Base-by-base conservation (phyloP, 2,113 vertebrate species). In the Microcebus murinus region DNA sequence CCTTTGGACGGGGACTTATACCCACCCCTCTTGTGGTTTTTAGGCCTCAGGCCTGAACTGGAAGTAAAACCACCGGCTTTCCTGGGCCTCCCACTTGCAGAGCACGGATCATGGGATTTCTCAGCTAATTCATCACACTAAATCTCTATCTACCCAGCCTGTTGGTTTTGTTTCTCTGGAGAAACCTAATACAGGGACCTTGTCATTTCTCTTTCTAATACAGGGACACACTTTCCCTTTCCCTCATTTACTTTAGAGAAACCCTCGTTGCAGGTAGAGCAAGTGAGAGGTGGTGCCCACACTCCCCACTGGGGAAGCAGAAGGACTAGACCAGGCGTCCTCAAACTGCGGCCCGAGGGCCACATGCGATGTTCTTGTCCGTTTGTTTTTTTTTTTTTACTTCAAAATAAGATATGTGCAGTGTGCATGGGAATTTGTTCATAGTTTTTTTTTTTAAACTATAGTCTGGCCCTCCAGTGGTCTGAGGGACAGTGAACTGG, bases 261-360 rank as follows among this genome's bases (percentile, higher is more conserved):
- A 36, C 20, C n/a, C 48, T 74, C n/a, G 17, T 8, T 25, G 48
- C 2, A 0, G 18, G 12, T 2, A n/a, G 48, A 18, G 2, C 1
- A 9, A 8, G 21, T 9, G 39, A 36, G 57, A 63, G 8, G 50
- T 13, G 5, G 1, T 2, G 3, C 55, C 29, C 34, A 71, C 4
- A 0, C 5, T 11, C 21, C 71, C 29, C 48, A 10, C 15, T 25
- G 55, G 5, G 65, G 87, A 76, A 61, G 20, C n/a, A 25, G 48
- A 63, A 55, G 45, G 17, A 1, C 11, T 48, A 61, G 71, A 15
- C 4, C 15, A 45, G 45, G 7, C 7, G 8, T 45, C 45, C 45
- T 45, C 45, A 45, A 45, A 45, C 45, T 45, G 8, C 8, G 45
- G 45, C 45, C 45, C 45, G 7, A 1, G 45, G 45, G 45, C 45